phyloP scores from a whole-genome alignment of 2,113 vertebrate species.

The Pedetes capensis region DNA sequence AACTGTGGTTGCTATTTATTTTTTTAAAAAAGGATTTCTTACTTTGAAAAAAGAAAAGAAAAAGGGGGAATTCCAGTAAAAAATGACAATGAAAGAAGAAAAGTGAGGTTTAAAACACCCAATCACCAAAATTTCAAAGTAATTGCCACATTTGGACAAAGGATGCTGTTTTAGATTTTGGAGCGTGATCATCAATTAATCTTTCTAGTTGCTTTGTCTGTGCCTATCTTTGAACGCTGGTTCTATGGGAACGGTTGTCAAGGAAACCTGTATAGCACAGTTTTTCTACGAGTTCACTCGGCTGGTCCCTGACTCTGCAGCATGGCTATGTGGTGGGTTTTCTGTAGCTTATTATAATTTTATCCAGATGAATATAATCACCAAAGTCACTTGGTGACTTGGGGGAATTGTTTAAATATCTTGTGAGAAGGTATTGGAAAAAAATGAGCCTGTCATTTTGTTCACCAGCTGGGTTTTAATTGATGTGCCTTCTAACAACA shows the following conservation, averaged over 20 bases:
- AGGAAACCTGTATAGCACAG: conserved; percentile 33
- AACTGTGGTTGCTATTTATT: not conserved
- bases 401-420: not conserved
- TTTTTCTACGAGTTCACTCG: not conserved
- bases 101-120: not conserved
- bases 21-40: conserved; percentile 47
- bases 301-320: not conserved
- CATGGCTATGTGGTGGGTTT: not conserved
- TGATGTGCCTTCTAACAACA: not conserved
- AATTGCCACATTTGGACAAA: not conserved
- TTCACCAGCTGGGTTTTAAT: not conserved
- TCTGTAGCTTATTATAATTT: not conserved
- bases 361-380: not conserved
- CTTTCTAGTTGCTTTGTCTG: not conserved
- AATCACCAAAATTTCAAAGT: not conserved
- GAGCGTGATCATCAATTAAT: not conserved
- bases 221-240: conserved; percentile 25
- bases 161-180: not conserved
- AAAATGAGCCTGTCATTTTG: not conserved
- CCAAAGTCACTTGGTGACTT: not conserved
- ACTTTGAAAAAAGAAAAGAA: conserved; percentile 35
- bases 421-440: not conserved
- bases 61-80: not conserved
- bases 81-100: not conserved
- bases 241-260: conserved; percentile 60